Conservation (phyloP, 2,113 vertebrate genomes). For the Carassius carassius region DNA sequence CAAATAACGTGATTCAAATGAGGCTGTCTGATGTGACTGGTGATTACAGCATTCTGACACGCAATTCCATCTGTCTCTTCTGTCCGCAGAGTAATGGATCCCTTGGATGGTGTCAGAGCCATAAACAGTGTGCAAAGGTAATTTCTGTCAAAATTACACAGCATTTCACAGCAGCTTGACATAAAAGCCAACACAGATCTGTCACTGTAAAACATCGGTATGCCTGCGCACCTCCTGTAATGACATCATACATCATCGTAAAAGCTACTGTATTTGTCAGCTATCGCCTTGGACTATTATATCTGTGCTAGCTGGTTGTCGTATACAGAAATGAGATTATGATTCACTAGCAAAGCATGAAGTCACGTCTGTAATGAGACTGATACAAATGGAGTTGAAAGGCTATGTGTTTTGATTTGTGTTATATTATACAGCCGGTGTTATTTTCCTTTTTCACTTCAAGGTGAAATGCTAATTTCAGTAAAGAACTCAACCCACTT, state of each 20-base stretch:
- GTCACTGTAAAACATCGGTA: constrained; percentile 51
- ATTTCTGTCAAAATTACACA: constrained; percentile 56
- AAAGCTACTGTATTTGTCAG: constrained; percentile 40
- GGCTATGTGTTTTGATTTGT: constrained; percentile 1
- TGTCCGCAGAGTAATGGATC: constrained; percentile 65
- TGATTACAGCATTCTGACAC: constrained; percentile 30
- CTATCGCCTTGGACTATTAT: constrained; percentile 44
- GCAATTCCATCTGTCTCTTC: constrained; percentile 33
- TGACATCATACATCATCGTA: constrained; percentile 56
- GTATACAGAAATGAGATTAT: constrained; percentile 34
- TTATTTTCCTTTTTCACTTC: constrained; percentile 12
- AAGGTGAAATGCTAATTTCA: constrained; percentile 45
- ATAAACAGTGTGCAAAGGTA: constrained; percentile 73
- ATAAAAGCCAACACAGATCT: constrained; percentile 43
- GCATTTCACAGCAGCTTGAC: constrained; percentile 47
- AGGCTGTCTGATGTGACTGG: constrained; percentile 18
- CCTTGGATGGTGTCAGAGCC: constrained; percentile 68
- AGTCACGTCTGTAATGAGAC: constrained; percentile 42
- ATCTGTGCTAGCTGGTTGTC: constrained; percentile 27
- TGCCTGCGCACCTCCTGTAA: constrained; percentile 45
- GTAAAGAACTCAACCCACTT: constrained; percentile 39
- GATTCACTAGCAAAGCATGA: constrained; percentile 44
- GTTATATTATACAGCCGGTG: constrained; percentile 13
- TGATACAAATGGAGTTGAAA: constrained; percentile 40
- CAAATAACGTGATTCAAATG: constrained; percentile 18